These are phyloP conservation scores for Laupala kohalensis DNA, from an alignment of 1,140 invertebrate genomes.

Conservation along the genomic window DNA sequence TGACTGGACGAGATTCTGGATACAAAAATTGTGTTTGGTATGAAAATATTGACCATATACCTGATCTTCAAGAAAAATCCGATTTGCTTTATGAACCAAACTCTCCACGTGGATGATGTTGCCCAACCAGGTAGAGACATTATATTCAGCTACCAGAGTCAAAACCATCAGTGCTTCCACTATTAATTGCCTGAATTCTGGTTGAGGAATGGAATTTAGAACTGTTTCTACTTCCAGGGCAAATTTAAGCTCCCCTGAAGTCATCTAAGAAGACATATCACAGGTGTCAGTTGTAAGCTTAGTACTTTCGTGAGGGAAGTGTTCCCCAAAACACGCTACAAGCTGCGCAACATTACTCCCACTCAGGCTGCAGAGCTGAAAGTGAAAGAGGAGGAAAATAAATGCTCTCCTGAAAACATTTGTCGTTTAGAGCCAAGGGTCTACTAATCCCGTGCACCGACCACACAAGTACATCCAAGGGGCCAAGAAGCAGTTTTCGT, in stretches of 20 bases:
- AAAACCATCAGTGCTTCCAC: slow-evolving; percentile 96
- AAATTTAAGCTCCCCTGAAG: slow-evolving; percentile 95
- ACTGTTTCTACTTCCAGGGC: slow-evolving; percentile 95
- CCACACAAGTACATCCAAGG: too few relatives aligned
- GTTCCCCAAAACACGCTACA: too few relatives aligned
- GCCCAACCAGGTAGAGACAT: slow-evolving; percentile 52
- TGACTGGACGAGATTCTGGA: too few relatives aligned
- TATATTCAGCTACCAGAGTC: slow-evolving; percentile 78
- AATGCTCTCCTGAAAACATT: too few relatives aligned
- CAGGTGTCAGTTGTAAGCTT: too few relatives aligned
- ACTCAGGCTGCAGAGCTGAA: not conserved
- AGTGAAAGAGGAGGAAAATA: too few relatives aligned
- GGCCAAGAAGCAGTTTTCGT: too few relatives aligned
- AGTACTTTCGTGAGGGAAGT: too few relatives aligned
- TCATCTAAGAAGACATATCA: slow-evolving; percentile 54
- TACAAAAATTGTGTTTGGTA: not conserved
- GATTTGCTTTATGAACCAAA: slow-evolving; percentile 86
- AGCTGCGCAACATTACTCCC: too few relatives aligned
- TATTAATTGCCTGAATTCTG: slow-evolving; percentile 94
- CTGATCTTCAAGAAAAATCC: slow-evolving; percentile 92
- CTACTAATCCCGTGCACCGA: too few relatives aligned
- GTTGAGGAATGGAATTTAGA: slow-evolving; percentile 91
- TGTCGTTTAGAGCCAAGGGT: too few relatives aligned
- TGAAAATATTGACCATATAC: too few relatives aligned
- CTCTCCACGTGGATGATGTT: slow-evolving; percentile 82